These are phyloP conservation scores for Hydraecia micacea DNA, from an alignment of 2,888 invertebrate species.

Conservation along the genomic window DNA sequence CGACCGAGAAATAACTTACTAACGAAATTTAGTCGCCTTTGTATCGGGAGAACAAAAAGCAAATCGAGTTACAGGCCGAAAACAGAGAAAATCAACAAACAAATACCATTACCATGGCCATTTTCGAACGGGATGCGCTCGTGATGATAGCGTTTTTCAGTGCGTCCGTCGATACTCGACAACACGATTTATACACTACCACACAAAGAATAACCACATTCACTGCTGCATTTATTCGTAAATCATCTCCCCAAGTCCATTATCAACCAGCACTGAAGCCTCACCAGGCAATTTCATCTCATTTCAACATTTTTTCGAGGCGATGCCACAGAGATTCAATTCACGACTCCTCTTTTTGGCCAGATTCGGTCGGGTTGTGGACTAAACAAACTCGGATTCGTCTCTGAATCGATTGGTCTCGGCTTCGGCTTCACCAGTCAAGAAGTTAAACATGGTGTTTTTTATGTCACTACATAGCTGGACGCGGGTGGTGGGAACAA, in stretches of 20 bases:
- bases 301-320: slow-evolving; percentile 19
- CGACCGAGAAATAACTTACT: slow-evolving; percentile 78
- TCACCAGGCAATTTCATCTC: neutral
- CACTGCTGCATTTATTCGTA: slow-evolving; percentile 66
- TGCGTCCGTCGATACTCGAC: slow-evolving; percentile 58
- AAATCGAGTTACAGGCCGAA: slow-evolving; percentile 89
- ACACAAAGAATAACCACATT: slow-evolving; percentile 19
- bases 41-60: slow-evolving; percentile 85
- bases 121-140: slow-evolving; percentile 87
- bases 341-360: slow-evolving; percentile 86
- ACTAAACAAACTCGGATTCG: slow-evolving; percentile 86
- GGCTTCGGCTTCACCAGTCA: slow-evolving; percentile 66
- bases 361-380: slow-evolving; percentile 80
- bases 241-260: accelerated
- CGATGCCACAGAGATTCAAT: slow-evolving; percentile 80
- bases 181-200: slow-evolving; percentile 19
- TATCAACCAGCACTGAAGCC: slow-evolving; percentile 66
- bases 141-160: slow-evolving; percentile 88
- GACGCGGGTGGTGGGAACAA: slow-evolving; percentile 73
- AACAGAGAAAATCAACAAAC: slow-evolving; percentile 90
- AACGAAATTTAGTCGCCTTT: slow-evolving; percentile 88
- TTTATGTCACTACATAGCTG: slow-evolving; percentile 58
- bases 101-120: slow-evolving; percentile 89
- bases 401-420: slow-evolving; percentile 86
- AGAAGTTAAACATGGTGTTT: slow-evolving; percentile 73